Evolutionary conservation across 2,797 vertebrate genomes (phyloP), one percentile per base, ranked within the genome.

Genomic region (Orientallactaga sibirica): DNA sequence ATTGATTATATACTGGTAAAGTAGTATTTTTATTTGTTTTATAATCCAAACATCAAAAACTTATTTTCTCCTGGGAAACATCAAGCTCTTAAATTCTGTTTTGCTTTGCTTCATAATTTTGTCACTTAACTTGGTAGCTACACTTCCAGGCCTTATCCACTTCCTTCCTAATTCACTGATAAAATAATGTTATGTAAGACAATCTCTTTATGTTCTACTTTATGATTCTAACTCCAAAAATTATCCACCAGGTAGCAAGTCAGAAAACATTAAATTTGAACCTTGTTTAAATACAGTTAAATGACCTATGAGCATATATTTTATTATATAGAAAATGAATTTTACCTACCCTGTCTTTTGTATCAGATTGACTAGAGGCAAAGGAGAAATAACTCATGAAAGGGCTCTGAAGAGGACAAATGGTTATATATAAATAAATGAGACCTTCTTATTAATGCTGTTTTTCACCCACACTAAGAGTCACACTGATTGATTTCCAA

Each of bases 401-500:
- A 90, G 8, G 18, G 4, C 27, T 90, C 41, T 81, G 87, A 86
- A 87, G 61, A 73, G 33, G 85, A n/a, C 77, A 29, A 90, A 82
- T 43, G 83, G 52, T 9, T 89, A 37, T 24, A 66, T 48, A 67
- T 71, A 84, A 90, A 84, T 77, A 48, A 29, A 48, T 48, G 19
- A 93, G 24, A 1, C 29, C 48, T 48, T 80, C 14, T 73, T 90
- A 71, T 87, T 81, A 90, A 82, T 22, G 29, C 3, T 73, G 37
- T 68, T 87, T 93, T 78, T 64, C 10, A 66, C 48, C 20, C 88
- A 67, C 4, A 86, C 5, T 55, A n/a, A 48, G 7, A 83, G 1
- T 94, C 16, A 75, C 79, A 74, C 27, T 92, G 71, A 86, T 88
- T 86, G 14, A 88, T 92, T 92, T 92, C 27, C 22, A 82, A 90